Conservation (phyloP, 2,888 invertebrate species). For the Epistrophe eligans region DNA sequence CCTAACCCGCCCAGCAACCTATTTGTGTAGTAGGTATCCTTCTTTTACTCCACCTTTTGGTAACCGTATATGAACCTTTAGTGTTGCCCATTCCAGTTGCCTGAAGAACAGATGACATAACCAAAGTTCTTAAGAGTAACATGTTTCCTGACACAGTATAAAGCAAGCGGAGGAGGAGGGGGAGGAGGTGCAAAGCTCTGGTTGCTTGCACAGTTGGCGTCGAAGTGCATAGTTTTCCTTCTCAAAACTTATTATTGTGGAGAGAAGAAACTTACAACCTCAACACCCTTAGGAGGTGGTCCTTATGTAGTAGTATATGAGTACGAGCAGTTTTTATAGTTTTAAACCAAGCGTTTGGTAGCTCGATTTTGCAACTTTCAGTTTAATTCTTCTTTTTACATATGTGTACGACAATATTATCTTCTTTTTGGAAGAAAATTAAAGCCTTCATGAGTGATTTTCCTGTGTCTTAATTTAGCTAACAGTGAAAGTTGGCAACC, state of each 20-base stretch:
- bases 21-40: not conserved
- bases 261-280: conserved; percentile 9
- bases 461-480: conserved; percentile 2
- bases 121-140: conserved; percentile 25
- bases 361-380: not conserved
- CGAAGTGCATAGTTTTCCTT: conserved; percentile 70
- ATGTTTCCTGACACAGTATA: conserved; percentile 8
- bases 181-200: conserved; percentile 51
- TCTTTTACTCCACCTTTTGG: not conserved
- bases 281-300: not conserved
- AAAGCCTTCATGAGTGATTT: conserved; percentile 19
- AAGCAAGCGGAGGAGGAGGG: conserved; percentile 1
- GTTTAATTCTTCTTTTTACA: conserved; percentile 19
- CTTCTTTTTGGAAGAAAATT: conserved; percentile 7
- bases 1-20: not conserved
- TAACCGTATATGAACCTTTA: not conserved
- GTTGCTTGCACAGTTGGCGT: conserved; percentile 70
- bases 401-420: conserved; percentile 8
- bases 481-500: conserved; percentile 3
- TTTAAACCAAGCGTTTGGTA: conserved; percentile 7
- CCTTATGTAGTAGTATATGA: not conserved
- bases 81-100: conserved; percentile 12
- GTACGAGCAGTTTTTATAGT: not conserved
- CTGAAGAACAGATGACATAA: conserved; percentile 24
- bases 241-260: conserved; percentile 61